Percentiles rank a stretch among this genome's conserved stretches.
Evolutionary conservation across 2,113 vertebrate genomes (phyloP).

Genomic region (Abramis brama): DNA sequence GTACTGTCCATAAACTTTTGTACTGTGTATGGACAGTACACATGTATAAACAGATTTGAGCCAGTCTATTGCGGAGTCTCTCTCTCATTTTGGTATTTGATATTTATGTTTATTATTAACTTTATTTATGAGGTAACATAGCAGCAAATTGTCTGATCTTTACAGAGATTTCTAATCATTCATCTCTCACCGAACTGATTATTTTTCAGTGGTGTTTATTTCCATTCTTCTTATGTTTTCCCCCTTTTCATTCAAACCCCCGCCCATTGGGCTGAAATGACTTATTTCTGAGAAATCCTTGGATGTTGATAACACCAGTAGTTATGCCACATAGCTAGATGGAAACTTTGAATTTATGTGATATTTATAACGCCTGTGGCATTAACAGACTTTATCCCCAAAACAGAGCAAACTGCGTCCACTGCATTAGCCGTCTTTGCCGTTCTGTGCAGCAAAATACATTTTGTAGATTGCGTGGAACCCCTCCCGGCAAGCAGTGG

Average conservation of each 20-base stretch:
- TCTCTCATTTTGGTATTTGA: background rate
- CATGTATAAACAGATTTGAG: background rate
- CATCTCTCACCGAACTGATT: conserved; percentile 15
- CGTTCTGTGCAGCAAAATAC: conserved; percentile 58
- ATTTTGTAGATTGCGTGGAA: conserved; percentile 55
- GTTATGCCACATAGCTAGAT: conserved; percentile 27
- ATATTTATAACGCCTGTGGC: background rate
- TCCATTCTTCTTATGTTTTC: conserved; percentile 7
- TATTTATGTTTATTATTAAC: conserved; percentile 38
- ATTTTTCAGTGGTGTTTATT: conserved; percentile 10
- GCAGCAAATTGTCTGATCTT: background rate
- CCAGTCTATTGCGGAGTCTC: background rate
- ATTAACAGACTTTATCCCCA: conserved; percentile 38
- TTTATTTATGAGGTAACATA: background rate
- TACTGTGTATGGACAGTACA: background rate
- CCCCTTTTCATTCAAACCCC: conserved; percentile 23
- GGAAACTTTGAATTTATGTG: conserved; percentile 36
- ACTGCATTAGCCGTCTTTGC: conserved; percentile 36
- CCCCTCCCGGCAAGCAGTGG: conserved; percentile 38
- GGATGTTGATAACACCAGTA: background rate
- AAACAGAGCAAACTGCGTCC: conserved; percentile 13
- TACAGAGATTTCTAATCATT: conserved; percentile 29
- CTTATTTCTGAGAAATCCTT: conserved; percentile 31
- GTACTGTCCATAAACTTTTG: too few relatives aligned
- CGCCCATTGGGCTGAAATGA: background rate